A percentile compares a stretch with the other conserved stretches of the same genome.
These are phyloP conservation scores for Quadroppia sp. DNA, from an alignment of 2,888 invertebrate genomes.

Conservation along the genomic window DNA sequence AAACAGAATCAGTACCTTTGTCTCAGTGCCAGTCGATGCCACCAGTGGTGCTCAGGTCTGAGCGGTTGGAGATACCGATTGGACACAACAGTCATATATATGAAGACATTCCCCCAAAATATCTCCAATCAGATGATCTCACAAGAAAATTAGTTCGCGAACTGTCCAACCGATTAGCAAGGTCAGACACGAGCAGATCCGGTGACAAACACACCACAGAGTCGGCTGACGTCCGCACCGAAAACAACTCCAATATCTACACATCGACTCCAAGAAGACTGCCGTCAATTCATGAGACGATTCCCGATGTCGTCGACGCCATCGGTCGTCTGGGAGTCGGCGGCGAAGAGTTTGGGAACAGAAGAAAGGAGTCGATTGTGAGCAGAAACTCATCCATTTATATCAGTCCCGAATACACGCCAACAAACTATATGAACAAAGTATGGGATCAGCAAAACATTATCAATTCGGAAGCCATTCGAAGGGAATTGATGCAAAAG, in stretches of 20 bases:
- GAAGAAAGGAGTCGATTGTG: background rate
- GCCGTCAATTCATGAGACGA: background rate
- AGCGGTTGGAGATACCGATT: too few relatives aligned
- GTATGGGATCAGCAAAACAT: too few relatives aligned
- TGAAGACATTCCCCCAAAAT: background rate
- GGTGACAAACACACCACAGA: background rate
- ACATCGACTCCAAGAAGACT: background rate
- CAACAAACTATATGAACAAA: background rate
- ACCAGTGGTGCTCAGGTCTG: too few relatives aligned
- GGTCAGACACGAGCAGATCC: background rate
- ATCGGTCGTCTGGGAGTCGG: too few relatives aligned
- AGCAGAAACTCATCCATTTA: slow-evolving; percentile 24
- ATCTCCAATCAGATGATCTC: background rate
- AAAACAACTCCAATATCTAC: background rate
- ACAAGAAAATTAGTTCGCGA: background rate
- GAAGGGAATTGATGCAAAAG: background rate
- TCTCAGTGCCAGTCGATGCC: too few relatives aligned
- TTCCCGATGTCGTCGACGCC: background rate
- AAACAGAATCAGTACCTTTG: too few relatives aligned
- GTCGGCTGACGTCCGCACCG: background rate
- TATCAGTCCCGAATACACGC: background rate
- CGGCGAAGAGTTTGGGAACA: too few relatives aligned
- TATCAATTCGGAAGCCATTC: too few relatives aligned
- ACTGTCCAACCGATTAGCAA: background rate
- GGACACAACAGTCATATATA: slow-evolving; percentile 5